A percentile compares a stretch with the other conserved stretches of the same genome.
Conservation (phyloP, 2,797 vertebrate genomes). For the Lepilemur ruficaudatus region DNA sequence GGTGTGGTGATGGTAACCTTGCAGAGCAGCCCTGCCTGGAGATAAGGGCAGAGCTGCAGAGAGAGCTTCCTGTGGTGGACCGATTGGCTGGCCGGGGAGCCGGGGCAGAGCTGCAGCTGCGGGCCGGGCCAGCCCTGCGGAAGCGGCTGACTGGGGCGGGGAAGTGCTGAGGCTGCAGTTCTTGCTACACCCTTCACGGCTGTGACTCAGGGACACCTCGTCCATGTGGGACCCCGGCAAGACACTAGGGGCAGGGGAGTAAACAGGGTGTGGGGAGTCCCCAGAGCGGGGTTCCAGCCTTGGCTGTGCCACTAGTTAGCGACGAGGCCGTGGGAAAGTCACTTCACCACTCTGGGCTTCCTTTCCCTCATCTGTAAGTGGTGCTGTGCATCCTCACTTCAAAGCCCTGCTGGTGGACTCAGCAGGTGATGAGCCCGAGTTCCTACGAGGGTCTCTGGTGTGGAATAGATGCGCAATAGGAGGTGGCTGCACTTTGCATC, state of each 20-base stretch:
- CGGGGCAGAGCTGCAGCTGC: conserved; percentile 33
- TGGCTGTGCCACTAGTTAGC: background rate
- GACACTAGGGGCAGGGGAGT: too few relatives aligned
- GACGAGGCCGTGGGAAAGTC: background rate
- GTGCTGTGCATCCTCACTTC: too few relatives aligned
- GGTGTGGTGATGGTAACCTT: background rate
- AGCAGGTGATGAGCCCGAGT: background rate
- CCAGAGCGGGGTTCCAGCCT: background rate
- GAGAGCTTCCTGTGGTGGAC: conserved; percentile 80
- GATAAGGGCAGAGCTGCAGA: conserved; percentile 74
- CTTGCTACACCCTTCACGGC: background rate
- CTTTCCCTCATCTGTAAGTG: background rate
- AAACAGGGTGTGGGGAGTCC: background rate
- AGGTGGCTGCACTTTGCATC: background rate
- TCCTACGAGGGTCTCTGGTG: background rate
- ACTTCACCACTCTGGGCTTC: background rate
- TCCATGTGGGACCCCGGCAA: fast-evolving
- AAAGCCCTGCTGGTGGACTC: background rate
- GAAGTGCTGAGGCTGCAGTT: conserved; percentile 76
- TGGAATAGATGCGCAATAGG: background rate
- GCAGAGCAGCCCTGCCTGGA: conserved; percentile 46
- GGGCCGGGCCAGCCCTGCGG: conserved; percentile 33
- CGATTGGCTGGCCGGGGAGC: conserved; percentile 60
- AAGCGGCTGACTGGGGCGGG: conserved; percentile 69
- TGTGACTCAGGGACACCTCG: background rate